Base-by-base conservation (phyloP, 2,888 invertebrate species). In the Aproaerema taeniolella region DNA sequence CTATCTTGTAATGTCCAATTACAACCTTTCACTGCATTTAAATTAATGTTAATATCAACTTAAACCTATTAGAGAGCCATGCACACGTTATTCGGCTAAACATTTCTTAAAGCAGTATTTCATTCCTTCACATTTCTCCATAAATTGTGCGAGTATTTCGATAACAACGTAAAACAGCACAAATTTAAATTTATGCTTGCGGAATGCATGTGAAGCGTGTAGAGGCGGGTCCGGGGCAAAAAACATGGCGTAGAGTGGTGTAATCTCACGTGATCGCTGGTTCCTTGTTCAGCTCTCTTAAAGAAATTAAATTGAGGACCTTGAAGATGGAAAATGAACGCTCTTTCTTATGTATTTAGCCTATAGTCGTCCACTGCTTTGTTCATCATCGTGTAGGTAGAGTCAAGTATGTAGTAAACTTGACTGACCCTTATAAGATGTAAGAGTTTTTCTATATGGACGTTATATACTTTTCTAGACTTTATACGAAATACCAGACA, bases 111-210 rank as follows among this genome's bases (percentile, higher is more conserved):
- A 53, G 53, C 55, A 61, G 51, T 61, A 72, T 76, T 59, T 74
- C 70, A 78, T 74, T 66, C 69, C 54, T 56, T 58, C 57, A 70
- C 70, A 73, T 71, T 58, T 63, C 71, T 66, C 61, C 74, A 74
- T 81, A 80, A 81, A 78, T 79, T 74, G 64, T 60, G 61, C 67
- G 73, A 78, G 75, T 75, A 80, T 81, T 82, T 80, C 69, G 82
- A 82, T 82, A 82, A 75, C 70, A 67, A 60, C 58, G 67, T 66
- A 74, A 81, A 80, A 75, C 70, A 67, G 61, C 57, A 67, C 67
- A 74, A 81, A 80, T 80, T 82, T 74, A 76, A 81, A 81, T 82
- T 80, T 79, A 82, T 77, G 73, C 70, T 58, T 62, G 61, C 55
- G 67, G 73, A 67, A 72, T 78, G 79, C 76, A 74, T 76, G 81